Evolutionary conservation across 2,797 vertebrate genomes (phyloP).

Genomic region (Bufotes viridis): DNA sequence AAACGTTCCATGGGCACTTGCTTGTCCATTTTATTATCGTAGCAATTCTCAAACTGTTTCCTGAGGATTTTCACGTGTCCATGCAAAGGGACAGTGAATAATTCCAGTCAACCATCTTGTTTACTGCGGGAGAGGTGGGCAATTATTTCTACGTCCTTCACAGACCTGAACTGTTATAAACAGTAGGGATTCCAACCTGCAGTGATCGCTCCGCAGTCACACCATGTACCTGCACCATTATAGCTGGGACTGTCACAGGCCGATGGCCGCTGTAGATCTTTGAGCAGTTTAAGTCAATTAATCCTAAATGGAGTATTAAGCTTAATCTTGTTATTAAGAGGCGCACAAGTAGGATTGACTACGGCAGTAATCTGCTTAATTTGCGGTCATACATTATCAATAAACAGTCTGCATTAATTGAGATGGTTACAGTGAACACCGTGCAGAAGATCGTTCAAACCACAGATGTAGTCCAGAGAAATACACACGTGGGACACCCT

Average conservation of each 20-base stretch:
- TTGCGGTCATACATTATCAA: constrained; percentile 31
- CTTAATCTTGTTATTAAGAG: constrained; percentile 45
- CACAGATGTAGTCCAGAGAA: background rate
- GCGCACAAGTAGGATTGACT: constrained; percentile 33
- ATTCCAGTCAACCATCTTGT: background rate
- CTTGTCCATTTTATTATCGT: no score
- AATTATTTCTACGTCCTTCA: background rate
- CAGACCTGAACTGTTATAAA: background rate
- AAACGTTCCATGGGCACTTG: background rate
- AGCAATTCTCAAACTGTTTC: no score
- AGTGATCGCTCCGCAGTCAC: background rate
- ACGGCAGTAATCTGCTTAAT: constrained; percentile 42
- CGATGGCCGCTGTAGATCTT: background rate
- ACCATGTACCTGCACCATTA: background rate
- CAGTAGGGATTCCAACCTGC: no score
- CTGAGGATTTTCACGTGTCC: no score
- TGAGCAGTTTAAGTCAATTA: constrained; percentile 35
- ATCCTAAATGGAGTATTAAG: constrained; percentile 39
- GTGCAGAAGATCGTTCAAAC: background rate
- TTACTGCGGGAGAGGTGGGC: background rate
- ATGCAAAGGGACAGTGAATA: no score
- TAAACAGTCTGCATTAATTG: constrained; percentile 41
- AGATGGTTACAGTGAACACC: background rate
- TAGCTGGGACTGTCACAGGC: background rate
- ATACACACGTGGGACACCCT: no score